A percentile compares a stretch with the other conserved stretches of the same genome.
These are phyloP conservation scores for Temnothorax curvispinosus DNA, from an alignment of 1,140 invertebrate species.

Conservation along the genomic window DNA sequence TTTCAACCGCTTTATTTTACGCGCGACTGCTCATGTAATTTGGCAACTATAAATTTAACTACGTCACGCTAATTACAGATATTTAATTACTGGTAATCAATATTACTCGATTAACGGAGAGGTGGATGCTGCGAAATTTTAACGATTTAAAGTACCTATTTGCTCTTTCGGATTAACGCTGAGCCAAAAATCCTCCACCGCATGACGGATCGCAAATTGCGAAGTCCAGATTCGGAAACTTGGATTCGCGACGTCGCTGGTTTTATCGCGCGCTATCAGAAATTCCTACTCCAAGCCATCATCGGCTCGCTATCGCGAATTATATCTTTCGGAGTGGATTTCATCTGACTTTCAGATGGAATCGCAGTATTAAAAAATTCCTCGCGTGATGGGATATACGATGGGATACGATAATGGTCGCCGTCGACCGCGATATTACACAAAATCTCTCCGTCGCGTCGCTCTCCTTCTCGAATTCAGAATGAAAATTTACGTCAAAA, in stretches of 20 bases:
- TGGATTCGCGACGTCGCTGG: background rate
- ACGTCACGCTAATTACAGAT: background rate
- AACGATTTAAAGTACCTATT: background rate
- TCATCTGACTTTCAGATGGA: constrained; percentile 28
- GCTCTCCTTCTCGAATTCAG: constrained; percentile 9
- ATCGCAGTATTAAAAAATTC: constrained; percentile 35
- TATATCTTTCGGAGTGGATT: constrained; percentile 18
- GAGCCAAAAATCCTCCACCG: background rate
- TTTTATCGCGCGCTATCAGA: background rate
- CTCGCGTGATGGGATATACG: background rate
- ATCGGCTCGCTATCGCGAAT: background rate
- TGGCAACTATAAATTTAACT: background rate
- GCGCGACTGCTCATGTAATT: background rate
- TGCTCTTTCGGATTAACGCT: background rate
- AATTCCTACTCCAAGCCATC: too few species aligned
- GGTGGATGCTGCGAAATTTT: background rate
- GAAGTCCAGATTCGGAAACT: constrained; percentile 21
- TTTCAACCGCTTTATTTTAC: background rate
- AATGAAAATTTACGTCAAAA: constrained; percentile 3
- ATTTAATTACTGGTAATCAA: background rate
- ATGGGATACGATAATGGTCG: constrained; percentile 1
- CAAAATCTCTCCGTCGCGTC: background rate
- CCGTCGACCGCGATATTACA: background rate
- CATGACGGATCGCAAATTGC: background rate
- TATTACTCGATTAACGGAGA: background rate